phyloP scores from a whole-genome alignment of 2,888 invertebrate species.

The Nineta flava region DNA sequence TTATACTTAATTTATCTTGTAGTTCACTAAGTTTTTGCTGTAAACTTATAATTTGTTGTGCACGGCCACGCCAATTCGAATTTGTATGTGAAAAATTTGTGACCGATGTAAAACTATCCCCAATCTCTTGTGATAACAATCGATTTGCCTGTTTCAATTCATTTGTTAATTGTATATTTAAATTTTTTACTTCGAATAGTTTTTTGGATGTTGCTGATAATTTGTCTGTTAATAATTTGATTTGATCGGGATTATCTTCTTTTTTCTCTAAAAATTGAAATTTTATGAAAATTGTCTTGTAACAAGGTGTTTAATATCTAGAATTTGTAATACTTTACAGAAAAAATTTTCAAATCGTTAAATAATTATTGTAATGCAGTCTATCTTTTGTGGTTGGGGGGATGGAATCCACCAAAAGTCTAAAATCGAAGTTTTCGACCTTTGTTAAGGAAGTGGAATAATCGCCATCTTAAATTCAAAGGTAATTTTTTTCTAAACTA shows the following conservation, averaged over 20 bases:
- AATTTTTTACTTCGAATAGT: slow-evolving; percentile 51
- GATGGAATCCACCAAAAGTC: no score
- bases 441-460: no score
- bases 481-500: no score
- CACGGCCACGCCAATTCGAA: slow-evolving; percentile 59
- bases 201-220: slow-evolving; percentile 40
- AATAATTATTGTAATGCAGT: no score
- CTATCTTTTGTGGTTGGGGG: no score
- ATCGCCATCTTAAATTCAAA: no score
- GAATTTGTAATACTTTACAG: no score
- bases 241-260: slow-evolving; percentile 31
- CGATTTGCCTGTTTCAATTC: slow-evolving; percentile 58
- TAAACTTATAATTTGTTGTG: slow-evolving; percentile 54
- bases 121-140: slow-evolving; percentile 58
- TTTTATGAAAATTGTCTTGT: no score
- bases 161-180: slow-evolving; percentile 48
- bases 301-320: no score
- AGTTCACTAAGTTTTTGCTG: slow-evolving; percentile 52
- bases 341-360: no score
- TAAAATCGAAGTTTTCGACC: no score
- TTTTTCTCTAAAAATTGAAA: not conserved
- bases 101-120: slow-evolving; percentile 50
- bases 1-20: slow-evolving; percentile 38
- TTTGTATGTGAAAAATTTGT: slow-evolving; percentile 38
- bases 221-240: slow-evolving; percentile 45